A percentile compares a stretch with the other conserved stretches of the same genome.
phyloP scores from a whole-genome alignment of 2,113 vertebrate species.

The Capricornis sumatraensis region DNA sequence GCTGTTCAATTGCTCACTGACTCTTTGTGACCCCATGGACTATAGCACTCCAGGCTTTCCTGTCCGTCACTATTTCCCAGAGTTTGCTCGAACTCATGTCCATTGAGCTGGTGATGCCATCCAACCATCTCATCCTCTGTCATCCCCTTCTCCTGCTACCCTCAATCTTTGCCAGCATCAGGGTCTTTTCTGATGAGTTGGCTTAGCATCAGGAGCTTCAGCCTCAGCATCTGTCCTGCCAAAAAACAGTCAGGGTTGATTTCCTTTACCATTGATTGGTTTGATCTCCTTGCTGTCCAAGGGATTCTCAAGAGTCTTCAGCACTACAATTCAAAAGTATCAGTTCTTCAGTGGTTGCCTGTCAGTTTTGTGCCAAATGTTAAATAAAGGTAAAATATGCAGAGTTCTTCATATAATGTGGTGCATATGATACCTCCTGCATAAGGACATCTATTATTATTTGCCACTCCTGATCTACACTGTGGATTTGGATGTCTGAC shows the following conservation, averaged over 20 bases:
- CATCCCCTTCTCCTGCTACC: background rate
- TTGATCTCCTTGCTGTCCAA: background rate
- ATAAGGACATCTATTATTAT: background rate
- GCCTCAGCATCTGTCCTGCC: background rate
- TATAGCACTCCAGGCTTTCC: background rate
- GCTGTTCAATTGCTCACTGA: background rate
- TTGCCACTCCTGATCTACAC: background rate
- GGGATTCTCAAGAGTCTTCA: background rate
- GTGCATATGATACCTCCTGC: background rate
- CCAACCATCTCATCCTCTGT: background rate
- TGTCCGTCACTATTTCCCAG: background rate
- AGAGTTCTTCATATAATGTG: background rate
- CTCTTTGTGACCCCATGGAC: background rate
- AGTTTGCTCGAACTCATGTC: background rate
- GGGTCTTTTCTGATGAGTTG: background rate
- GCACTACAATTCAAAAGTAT: background rate
- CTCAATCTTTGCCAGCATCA: background rate
- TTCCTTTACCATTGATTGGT: background rate
- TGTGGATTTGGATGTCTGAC: background rate
- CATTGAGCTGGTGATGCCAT: background rate
- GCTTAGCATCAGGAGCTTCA: background rate
- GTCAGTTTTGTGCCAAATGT: background rate
- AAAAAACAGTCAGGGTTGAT: background rate
- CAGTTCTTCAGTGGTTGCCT: background rate
- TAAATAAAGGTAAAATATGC: background rate